Evolutionary conservation across 2,888 invertebrate genomes (phyloP).

Genomic region (Caenorhabditis uteleia): DNA sequence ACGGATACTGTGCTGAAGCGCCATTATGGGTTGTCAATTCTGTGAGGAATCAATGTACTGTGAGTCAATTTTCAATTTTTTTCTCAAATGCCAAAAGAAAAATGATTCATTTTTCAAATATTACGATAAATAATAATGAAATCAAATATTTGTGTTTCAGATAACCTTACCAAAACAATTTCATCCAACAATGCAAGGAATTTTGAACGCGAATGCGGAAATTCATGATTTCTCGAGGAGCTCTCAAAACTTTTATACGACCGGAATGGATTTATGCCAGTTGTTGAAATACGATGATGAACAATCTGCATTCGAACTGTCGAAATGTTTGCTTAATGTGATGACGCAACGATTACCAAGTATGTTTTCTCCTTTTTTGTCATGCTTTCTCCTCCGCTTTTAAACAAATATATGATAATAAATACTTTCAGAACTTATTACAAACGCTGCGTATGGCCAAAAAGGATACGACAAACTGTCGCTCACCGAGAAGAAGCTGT

Average conservation of each 20-base stretch:
- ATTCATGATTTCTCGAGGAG: conserved; percentile 29
- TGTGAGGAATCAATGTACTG: conserved; percentile 2
- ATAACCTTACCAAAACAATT: conserved; percentile 36
- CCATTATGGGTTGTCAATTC: conserved; percentile 33
- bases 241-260: conserved; percentile 23
- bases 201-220: conserved; percentile 34
- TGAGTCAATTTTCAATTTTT: background rate
- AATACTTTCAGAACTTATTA: conserved; percentile 30
- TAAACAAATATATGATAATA: background rate
- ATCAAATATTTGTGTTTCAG: conserved; percentile 16
- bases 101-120: background rate
- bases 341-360: conserved; percentile 44
- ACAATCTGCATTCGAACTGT: conserved; percentile 27
- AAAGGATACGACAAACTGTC: conserved; percentile 35
- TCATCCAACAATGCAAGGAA: conserved; percentile 33
- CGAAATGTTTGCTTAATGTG: conserved; percentile 40
- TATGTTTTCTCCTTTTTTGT: conserved; percentile 3
- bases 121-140: background rate
- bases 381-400: background rate
- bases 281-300: conserved; percentile 17
- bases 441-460: conserved; percentile 31
- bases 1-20: conserved; percentile 14
- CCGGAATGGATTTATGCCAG: conserved; percentile 28
- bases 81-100: background rate
- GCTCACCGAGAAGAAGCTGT: conserved; percentile 23